Evolutionary conservation across 2,888 invertebrate genomes (phyloP), one percentile per base, ranked within the genome.

Genomic region (Helleia helle): DNA sequence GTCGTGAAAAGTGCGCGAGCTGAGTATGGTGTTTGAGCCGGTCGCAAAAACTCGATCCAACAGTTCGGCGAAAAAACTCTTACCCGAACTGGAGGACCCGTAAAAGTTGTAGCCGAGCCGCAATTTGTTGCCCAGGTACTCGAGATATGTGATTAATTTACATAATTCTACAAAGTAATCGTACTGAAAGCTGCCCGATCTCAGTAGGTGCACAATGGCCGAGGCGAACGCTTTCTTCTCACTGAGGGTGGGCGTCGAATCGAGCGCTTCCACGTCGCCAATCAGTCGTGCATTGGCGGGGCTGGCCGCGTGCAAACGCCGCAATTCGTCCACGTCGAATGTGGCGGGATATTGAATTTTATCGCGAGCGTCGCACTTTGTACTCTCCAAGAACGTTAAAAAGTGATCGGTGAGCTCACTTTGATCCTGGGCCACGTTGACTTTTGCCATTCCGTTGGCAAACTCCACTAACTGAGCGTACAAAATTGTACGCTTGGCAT

Each of bases 51-150:
- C 36, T 13, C 36, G 36, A 24, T 36, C 36, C 22, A 36, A 12
- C 11, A 36, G 36, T 13, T 36, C 36, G 36, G 36, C 12, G 22
- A 36, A 36, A 36, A 36, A 36, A 8, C 36, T 36, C 36, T 36
- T 36, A 24, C 24, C 36, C 8, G 36, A 36, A 36, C 36, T 36
- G 12, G 36, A 24, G 8, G 34, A 11, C 18, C 34, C 34, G 18
- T 34, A 34, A 22, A 34, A 18, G 18, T 34, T 34, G 12, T 34
- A 34, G 34, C 34, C 34, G 11, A 34, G 34, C n/a, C 18, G 34
- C 18, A 34, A 18, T 7, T 8, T 8, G 18, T 34, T 22, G 18
- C 34, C 34, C 34, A 34, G 18, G 34, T 34, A 34, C 8, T 34
- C 34, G 34, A 36, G 24, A 24, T 24, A 22, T 24, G 24, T 22